Base-by-base conservation (phyloP, 2,888 invertebrate species). In the Oligia fasciuncula region DNA sequence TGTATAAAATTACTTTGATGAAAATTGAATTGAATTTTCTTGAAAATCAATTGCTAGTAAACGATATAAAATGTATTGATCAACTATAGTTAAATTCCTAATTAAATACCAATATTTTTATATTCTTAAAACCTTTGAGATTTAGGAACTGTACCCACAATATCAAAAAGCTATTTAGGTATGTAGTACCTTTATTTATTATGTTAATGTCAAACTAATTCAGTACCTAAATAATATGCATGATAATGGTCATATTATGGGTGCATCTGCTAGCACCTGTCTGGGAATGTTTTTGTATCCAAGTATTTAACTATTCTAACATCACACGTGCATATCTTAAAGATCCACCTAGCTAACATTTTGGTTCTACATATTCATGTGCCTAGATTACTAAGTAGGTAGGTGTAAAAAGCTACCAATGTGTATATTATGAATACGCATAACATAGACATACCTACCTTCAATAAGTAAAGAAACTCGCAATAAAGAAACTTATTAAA, bases 181-280 rank as follows among this genome's bases (percentile, higher is more conserved):
- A 46, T 46, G 46, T 46, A 11, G 46, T 46, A 46, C 2, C 19
- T 13, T 17, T 40, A n/a, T 43, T 35, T n/a, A 51, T 46, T 65
- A 40, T 49, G 19, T 35, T 49, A 57, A 49, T 73, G 4, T 49
- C 8, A 40, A 23, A 80, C 19, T 40, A 51, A 60, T 71, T 29
- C 29, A 29, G 29, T 67, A 83, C 54, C 70, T 23, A 69, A 49
- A 77, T 57, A n/a, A 40, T 29, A 60, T 49, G 11, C 23, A 54
- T 35, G 2, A 29, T 19, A 40, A 46, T 70, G 17, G 40, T 46
- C 19, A 40, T 43, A 70, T 43, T 60, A 57, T 8, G 13, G 43
- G 4, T 72, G 43, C 49, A 68, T 69, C 57, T 85, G 65, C 77
- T n/a, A 46, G 54, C 81, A 83, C 62, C 73, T 81, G 77, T n/a